These are phyloP conservation scores for Sternarchorhynchus goeldii DNA, from an alignment of 2,797 vertebrate species.

Conservation along the genomic window DNA sequence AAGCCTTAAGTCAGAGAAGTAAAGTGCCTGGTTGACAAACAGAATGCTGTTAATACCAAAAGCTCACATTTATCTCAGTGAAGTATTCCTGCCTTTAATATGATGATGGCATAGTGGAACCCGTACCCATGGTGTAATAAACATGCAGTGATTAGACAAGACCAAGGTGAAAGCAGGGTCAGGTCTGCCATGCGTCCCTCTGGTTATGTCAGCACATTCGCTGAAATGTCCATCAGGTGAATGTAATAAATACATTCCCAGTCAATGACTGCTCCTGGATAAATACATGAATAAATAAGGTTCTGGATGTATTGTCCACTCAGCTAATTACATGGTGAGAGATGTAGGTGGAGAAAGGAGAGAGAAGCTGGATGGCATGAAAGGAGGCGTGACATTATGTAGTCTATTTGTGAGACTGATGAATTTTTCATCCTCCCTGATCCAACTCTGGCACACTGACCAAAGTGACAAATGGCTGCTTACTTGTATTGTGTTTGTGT, in stretches of 20 bases:
- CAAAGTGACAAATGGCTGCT: conserved; percentile 54
- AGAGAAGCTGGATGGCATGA: conserved; percentile 34
- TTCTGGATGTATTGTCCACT: conserved; percentile 73
- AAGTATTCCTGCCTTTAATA: too few species aligned
- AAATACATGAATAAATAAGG: conserved; percentile 64
- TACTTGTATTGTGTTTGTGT: conserved; percentile 15
- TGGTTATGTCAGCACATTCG: neutral
- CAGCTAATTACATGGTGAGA: conserved; percentile 75
- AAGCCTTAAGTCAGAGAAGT: too few species aligned
- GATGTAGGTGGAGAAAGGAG: conserved; percentile 59
- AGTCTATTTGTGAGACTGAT: conserved; percentile 59
- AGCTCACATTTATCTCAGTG: too few species aligned
- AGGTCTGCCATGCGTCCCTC: too few species aligned
- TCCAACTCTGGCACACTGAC: conserved; percentile 34
- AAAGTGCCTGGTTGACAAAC: too few species aligned
- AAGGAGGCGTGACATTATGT: conserved; percentile 52
- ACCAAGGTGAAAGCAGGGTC: neutral
- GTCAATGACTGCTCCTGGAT: conserved; percentile 47
- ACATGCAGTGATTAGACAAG: neutral
- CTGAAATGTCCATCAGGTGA: neutral
- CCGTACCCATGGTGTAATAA: too few species aligned
- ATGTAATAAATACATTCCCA: neutral
- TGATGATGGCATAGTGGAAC: too few species aligned
- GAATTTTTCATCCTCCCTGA: conserved; percentile 47
- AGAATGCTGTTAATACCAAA: too few species aligned